Evolutionary conservation across 2,888 invertebrate species (phyloP).

Genomic region (Entomobrya multifasciata): DNA sequence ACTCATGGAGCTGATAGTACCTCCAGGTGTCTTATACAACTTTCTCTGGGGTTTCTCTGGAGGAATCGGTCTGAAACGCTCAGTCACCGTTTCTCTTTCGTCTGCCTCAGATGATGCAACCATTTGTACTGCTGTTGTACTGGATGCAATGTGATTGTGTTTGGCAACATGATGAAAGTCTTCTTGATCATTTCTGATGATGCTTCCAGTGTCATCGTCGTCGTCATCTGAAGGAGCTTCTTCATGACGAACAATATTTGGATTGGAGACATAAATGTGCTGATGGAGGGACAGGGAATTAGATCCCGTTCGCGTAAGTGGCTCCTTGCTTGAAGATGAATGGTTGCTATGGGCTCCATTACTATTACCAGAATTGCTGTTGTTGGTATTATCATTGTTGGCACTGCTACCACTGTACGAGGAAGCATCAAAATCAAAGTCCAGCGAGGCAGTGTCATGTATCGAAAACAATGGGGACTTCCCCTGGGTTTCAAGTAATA

Average conservation of each 20-base stretch:
- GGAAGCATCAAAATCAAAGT: slow-evolving; percentile 74
- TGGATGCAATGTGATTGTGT: slow-evolving; percentile 35
- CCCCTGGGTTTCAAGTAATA: slow-evolving; percentile 73
- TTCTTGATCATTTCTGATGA: slow-evolving; percentile 54
- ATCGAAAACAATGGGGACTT: slow-evolving; percentile 74
- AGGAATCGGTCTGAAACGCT: slow-evolving; percentile 56
- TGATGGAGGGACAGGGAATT: slow-evolving; percentile 73
- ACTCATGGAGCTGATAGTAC: slow-evolving; percentile 72
- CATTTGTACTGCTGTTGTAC: slow-evolving; percentile 31
- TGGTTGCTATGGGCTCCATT: slow-evolving; percentile 16
- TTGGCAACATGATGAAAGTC: slow-evolving; percentile 57
- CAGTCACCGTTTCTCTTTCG: slow-evolving; percentile 37
- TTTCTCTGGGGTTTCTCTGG: slow-evolving; percentile 68
- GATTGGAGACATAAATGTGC: slow-evolving; percentile 75
- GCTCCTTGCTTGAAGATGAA: slow-evolving; percentile 63
- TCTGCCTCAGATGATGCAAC: slow-evolving; percentile 3
- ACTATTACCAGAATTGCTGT: slow-evolving; percentile 7
- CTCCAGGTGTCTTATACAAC: slow-evolving; percentile 52
- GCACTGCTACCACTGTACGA: slow-evolving; percentile 63
- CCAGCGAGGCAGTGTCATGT: slow-evolving; percentile 76
- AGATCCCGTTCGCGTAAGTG: slow-evolving; percentile 71
- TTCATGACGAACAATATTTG: slow-evolving; percentile 73
- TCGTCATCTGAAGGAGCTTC: slow-evolving; percentile 61
- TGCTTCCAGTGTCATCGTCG: slow-evolving; percentile 47
- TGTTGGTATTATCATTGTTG: slow-evolving; percentile 49